phyloP scores from a whole-genome alignment of 2,888 invertebrate species.

The Tholera decimalis region DNA sequence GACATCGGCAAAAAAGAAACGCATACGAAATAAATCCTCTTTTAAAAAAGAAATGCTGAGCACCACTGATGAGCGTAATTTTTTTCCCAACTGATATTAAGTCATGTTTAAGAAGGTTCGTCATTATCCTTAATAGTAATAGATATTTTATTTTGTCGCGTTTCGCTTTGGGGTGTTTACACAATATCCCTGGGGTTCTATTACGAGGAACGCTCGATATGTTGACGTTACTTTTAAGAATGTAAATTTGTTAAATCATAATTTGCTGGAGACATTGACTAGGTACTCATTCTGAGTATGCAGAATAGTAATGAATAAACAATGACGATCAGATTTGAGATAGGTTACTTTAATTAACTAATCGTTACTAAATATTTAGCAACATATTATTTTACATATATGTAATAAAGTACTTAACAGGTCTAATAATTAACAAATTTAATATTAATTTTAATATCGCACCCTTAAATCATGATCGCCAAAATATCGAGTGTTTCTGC shows the following conservation, averaged over 20 bases:
- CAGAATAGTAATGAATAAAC: neutral
- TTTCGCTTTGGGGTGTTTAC: slow-evolving; percentile 87
- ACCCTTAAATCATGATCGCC: slow-evolving; percentile 16
- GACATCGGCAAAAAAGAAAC: slow-evolving; percentile 64
- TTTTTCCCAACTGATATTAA: slow-evolving; percentile 91
- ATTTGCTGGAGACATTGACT: neutral
- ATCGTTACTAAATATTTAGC: neutral
- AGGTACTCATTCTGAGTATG: neutral
- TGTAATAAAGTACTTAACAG: neutral
- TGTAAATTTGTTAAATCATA: neutral
- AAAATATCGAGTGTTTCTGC: slow-evolving; percentile 34
- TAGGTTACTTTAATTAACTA: neutral
- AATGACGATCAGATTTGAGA: neutral
- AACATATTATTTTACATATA: neutral
- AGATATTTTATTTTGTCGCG: slow-evolving; percentile 91
- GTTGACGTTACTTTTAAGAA: neutral
- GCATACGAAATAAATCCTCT: slow-evolving; percentile 68
- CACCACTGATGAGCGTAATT: slow-evolving; percentile 87
- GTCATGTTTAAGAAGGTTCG: slow-evolving; percentile 91
- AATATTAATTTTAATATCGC: slow-evolving; percentile 17
- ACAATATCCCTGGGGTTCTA: slow-evolving; percentile 79
- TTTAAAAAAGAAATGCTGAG: slow-evolving; percentile 71
- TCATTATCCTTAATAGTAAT: slow-evolving; percentile 92
- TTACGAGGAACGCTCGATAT: slow-evolving; percentile 60
- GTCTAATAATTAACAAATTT: too few relatives aligned